Evolutionary conservation across 2,888 invertebrate species (phyloP).

Genomic region (Clusia tigrina): DNA sequence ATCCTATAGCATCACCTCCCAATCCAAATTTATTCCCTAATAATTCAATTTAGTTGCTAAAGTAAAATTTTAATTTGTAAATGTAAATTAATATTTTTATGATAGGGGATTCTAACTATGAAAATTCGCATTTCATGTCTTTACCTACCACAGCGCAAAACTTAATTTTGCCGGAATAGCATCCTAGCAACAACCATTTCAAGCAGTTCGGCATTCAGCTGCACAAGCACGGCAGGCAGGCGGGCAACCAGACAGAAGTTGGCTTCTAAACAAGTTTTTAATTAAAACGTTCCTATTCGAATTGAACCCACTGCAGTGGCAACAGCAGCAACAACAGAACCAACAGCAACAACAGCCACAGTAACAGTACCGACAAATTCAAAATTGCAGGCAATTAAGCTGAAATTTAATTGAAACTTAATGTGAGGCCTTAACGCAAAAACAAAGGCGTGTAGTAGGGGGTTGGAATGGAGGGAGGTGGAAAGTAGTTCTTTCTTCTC

Average conservation of each 20-base stretch:
- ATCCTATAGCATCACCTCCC: too few relatives aligned
- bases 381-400: constrained; percentile 13
- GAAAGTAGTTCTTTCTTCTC: too few relatives aligned
- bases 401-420: constrained; percentile 2
- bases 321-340: neutral
- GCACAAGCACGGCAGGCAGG: neutral
- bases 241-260: neutral
- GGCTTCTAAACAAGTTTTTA: constrained; percentile 23
- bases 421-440: neutral
- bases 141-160: constrained; percentile 21
- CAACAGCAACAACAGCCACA: constrained; percentile 14
- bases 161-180: too few relatives aligned
- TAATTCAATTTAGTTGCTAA: too few relatives aligned
- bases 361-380: neutral
- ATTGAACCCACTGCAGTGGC: neutral
- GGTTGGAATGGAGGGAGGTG: too few relatives aligned
- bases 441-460: too few relatives aligned
- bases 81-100: neutral
- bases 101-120: neutral
- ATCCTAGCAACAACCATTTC: neutral
- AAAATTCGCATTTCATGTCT: neutral
- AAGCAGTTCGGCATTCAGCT: neutral
- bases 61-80: neutral
- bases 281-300: constrained; percentile 20
- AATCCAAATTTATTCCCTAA: too few relatives aligned